Conservation (phyloP, 2,888 invertebrate genomes). For the Polyommatus iphigenia region DNA sequence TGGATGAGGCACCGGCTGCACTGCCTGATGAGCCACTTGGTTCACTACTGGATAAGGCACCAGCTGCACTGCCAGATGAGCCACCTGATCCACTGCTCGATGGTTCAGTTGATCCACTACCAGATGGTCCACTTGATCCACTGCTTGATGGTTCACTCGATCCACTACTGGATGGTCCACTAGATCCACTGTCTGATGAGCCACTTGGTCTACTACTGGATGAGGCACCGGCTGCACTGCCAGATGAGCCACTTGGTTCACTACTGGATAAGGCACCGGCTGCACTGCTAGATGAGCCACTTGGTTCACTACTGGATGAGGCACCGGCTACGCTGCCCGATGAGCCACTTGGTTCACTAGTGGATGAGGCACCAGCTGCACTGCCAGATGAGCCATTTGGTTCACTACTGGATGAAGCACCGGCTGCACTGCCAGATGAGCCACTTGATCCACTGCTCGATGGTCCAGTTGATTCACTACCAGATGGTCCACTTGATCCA, state of each 20-base stretch:
- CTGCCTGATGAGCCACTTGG: background rate
- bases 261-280: too few relatives aligned
- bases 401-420: background rate
- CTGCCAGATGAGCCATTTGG: background rate
- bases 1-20: background rate
- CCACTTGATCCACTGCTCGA: slow-evolving; percentile 37
- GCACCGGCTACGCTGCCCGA: background rate
- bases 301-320: background rate
- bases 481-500: slow-evolving; percentile 40
- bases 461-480: slow-evolving; percentile 36
- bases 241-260: background rate
- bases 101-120: slow-evolving; percentile 30
- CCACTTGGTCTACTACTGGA: background rate
- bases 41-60: too few relatives aligned
- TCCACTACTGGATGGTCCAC: background rate
- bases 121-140: slow-evolving; percentile 39
- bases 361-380: background rate
- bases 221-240: background rate
- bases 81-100: background rate
- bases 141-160: too few relatives aligned
- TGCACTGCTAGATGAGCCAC: background rate
- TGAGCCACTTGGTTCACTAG: background rate
- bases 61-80: background rate
- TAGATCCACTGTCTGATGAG: background rate
- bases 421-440: background rate